Conservation (phyloP, 2,797 vertebrate genomes). For the Parotocinclus haroldoi region DNA sequence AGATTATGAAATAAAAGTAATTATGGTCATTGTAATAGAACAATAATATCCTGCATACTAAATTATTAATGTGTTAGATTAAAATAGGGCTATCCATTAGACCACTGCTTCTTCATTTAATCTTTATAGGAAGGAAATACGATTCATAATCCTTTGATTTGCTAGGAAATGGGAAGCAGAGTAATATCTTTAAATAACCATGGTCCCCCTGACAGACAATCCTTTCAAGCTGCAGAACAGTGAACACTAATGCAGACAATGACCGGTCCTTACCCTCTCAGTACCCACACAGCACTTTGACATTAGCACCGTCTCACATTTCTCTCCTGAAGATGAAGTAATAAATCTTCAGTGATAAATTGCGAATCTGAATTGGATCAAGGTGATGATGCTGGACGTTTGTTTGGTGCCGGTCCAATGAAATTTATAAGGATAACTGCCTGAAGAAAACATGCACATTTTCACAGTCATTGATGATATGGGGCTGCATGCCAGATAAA, state of each 20-base stretch:
- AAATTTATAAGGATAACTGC: too few relatives aligned
- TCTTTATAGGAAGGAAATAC: conserved; percentile 76
- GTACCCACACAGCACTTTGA: conserved; percentile 14
- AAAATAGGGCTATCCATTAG: conserved; percentile 83
- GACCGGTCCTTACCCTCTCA: background rate
- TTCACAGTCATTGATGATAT: too few relatives aligned
- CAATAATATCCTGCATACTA: conserved; percentile 85
- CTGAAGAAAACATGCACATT: too few relatives aligned
- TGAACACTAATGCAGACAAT: conserved; percentile 46
- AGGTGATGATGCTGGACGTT: too few relatives aligned
- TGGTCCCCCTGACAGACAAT: conserved; percentile 65
- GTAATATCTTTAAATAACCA: conserved; percentile 73
- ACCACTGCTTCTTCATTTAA: conserved; percentile 78
- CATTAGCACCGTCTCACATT: background rate
- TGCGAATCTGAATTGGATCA: too few relatives aligned
- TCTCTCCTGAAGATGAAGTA: too few relatives aligned
- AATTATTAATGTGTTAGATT: conserved; percentile 81
- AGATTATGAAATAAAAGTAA: conserved; percentile 85
- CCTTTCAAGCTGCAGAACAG: conserved; percentile 39
- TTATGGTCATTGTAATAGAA: conserved; percentile 82
- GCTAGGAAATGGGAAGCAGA: conserved; percentile 73
- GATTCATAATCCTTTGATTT: conserved; percentile 78
- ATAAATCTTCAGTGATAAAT: too few relatives aligned
- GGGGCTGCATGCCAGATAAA: too few relatives aligned
- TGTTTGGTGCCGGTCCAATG: too few relatives aligned